phyloP scores from a whole-genome alignment of 1,140 invertebrate genomes.

The Tetramorium parvispinum region DNA sequence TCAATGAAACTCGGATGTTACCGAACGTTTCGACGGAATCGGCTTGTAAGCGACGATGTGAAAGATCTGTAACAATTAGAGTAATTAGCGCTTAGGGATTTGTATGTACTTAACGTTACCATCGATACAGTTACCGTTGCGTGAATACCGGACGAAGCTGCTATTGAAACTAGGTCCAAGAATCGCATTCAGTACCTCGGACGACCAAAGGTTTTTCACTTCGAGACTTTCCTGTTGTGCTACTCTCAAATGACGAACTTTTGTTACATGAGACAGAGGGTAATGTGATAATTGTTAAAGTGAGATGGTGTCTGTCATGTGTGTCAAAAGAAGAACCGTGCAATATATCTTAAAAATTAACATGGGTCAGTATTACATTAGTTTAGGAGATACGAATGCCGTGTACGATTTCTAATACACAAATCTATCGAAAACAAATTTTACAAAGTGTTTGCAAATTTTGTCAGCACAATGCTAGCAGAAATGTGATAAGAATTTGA shows the following conservation, averaged over 20 bases:
- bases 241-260: not conserved
- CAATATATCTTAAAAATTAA: constrained; percentile 2
- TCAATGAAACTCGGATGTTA: not conserved
- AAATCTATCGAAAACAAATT: not conserved
- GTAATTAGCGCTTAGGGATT: constrained; percentile 78
- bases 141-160: constrained; percentile 40
- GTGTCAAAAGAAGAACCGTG: not conserved
- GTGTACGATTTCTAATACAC: not conserved
- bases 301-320: not conserved
- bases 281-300: not conserved
- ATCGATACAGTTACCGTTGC: constrained; percentile 82
- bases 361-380: constrained; percentile 36
- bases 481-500: not conserved
- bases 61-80: constrained; percentile 82
- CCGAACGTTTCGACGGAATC: not conserved
- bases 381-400: not conserved
- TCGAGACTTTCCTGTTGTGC: not conserved
- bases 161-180: constrained; percentile 61
- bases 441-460: not conserved
- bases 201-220: constrained; percentile 51
- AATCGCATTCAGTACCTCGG: constrained; percentile 73
- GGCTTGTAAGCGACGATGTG: constrained; percentile 29
- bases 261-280: not conserved
- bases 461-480: not conserved
- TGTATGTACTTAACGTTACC: constrained; percentile 81